phyloP scores from a whole-genome alignment of 1,140 invertebrate species.

The Bombyx mandarina region DNA sequence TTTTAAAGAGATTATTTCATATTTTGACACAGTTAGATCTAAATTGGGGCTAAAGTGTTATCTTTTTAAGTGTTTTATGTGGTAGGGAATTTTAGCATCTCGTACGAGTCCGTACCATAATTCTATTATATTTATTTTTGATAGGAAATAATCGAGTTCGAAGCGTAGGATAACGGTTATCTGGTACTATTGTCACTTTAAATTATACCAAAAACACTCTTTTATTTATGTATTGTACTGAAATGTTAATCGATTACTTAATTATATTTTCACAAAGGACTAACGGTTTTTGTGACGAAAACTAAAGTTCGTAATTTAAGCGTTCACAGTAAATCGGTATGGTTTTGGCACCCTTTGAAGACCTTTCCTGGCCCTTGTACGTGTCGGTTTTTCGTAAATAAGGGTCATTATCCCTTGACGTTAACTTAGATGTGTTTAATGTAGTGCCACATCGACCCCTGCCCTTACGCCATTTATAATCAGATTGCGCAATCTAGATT shows the following conservation, averaged over 20 bases:
- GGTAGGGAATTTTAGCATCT: too few species aligned
- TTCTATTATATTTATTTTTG: too few species aligned
- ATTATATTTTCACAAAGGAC: background rate
- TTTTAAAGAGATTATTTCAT: too few species aligned
- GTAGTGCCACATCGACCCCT: constrained; percentile 35
- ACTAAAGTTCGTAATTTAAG: background rate
- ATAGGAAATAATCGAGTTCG: too few species aligned
- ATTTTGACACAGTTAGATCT: too few species aligned
- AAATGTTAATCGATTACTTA: background rate
- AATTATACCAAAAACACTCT: background rate
- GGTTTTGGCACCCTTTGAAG: constrained; percentile 5
- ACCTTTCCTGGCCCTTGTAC: constrained; percentile 19
- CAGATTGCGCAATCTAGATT: constrained; percentile 48
- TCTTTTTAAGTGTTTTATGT: too few species aligned
- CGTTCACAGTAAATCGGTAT: constrained; percentile 1
- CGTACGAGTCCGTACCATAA: too few species aligned
- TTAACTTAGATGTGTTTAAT: constrained; percentile 41
- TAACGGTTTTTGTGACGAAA: too few species aligned
- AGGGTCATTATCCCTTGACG: constrained; percentile 40
- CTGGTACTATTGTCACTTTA: background rate
- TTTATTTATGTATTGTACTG: background rate
- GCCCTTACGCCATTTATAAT: constrained; percentile 49
- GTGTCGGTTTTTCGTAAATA: constrained; percentile 39
- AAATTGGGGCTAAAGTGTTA: too few species aligned
- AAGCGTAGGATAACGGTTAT: too few species aligned